Conservation (phyloP, 2,113 vertebrate species). For the Oncorhynchus tshawytscha region DNA sequence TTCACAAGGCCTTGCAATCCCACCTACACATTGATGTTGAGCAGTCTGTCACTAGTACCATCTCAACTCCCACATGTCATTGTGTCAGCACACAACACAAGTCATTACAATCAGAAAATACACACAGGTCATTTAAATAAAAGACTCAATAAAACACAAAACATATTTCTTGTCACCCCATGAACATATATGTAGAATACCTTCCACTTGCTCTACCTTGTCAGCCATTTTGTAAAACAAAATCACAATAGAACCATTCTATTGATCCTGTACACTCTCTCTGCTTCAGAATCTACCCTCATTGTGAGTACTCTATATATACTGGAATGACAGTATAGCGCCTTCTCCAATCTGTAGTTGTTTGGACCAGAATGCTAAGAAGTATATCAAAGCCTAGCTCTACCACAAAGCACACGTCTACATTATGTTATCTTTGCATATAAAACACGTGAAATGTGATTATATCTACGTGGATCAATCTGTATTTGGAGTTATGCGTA, state of each 20-base stretch:
- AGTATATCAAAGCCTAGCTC: slow-evolving; percentile 2
- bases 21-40: slow-evolving; percentile 36
- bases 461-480: background rate
- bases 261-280: background rate
- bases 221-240: background rate
- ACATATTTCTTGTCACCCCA: background rate
- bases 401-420: slow-evolving; percentile 24
- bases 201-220: background rate
- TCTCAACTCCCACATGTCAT: slow-evolving; percentile 38
- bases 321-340: slow-evolving; percentile 25
- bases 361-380: slow-evolving; percentile 38
- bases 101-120: slow-evolving; percentile 1
- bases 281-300: too few relatives aligned
- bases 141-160: background rate
- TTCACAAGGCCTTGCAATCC: slow-evolving; percentile 16
- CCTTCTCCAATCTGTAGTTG: slow-evolving; percentile 14
- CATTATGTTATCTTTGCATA: slow-evolving; percentile 10
- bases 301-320: background rate
- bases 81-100: slow-evolving; percentile 28
- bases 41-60: background rate
- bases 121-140: background rate
- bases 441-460: background rate
- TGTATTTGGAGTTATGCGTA: background rate
- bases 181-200: slow-evolving; percentile 2
- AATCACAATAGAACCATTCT: background rate